Evolutionary conservation across 2,888 invertebrate species (phyloP), one percentile per base, ranked within the genome.

Genomic region (Eristalis arbustorum): DNA sequence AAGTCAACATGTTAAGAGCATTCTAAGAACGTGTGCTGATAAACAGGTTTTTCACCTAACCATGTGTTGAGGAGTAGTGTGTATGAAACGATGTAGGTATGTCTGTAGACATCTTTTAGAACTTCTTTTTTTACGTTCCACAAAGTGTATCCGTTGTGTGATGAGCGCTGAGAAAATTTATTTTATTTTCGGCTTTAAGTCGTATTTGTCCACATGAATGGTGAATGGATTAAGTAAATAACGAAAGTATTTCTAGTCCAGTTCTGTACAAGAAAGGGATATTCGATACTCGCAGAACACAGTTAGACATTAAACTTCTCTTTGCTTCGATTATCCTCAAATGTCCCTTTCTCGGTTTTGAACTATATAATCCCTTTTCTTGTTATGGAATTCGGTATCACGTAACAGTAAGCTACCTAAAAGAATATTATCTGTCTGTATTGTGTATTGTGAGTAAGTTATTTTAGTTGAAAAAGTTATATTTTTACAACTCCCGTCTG

Each of bases 1-100:
- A 11, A 59, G 25, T 37, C 22, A 59, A 68, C 34, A 56, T 22
- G 34, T 56, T 34, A 62, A 49, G 10, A 49, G 49, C 8, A 18
- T 8, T n/a, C n/a, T 8, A 49, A 18, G 49, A 18, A 49, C 40
- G 68, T 77, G 73, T 25, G 73, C 57, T 64, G 18, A 18, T 72
- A 72, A 83, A 84, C 84, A 79, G 84, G 84, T 84, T 79, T 66
- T 64, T 61, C 13, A 68, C 28, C 34, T 1, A 14, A 56, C 13
- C 14, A 10, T 78, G 73, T 74, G 42, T 68, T 56, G 13, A 34
- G n/a, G 57, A 25, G 18, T 22, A 13, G 28, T 56, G 67, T 34
- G 37, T 73, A 62, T 59, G 25, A 37, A 61, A 49, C 18, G 5
- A 49, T 49, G 49, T 5, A 2, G 10, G 22, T 56, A 10, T 49